Evolutionary conservation across 1,140 invertebrate species (phyloP), one percentile per base, ranked within the genome.

Genomic region (Aphaenogaster floridana): DNA sequence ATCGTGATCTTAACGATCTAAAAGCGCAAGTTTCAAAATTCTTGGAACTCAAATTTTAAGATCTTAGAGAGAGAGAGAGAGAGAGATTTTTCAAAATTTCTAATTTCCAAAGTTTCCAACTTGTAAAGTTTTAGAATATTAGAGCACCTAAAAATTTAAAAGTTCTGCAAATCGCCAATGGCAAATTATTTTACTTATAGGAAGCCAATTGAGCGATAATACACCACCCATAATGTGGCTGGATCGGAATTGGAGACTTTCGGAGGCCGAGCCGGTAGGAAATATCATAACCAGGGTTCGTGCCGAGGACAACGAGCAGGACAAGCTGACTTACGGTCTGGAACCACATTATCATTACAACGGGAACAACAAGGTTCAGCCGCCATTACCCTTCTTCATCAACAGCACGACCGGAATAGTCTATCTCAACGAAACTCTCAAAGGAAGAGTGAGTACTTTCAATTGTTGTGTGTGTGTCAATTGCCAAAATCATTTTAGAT

Each of bases 401-500:
- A 96, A 98, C 93, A 96, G 96, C 52, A 94, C 95, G 4, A 97
- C 96, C 11, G 97, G 97, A 15, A 96, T 96, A 6, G 96, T 98
- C 59, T 97, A 96, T 90, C 95, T 98, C 11, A 97, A 97, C 78
- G 96, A 98, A 76, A 96, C 97, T 3, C 94, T 98, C 1, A 95
- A 95, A 90, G 97, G 96, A 80, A 96, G 96, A 93, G 97, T 97
- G 95, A 96, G 96, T 95, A 4, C 9, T 64, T 72, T 78, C 42
- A 15, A 45, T 42, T 9, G 11, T 1, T n/a, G 28, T 28, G 28
- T 21, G 21, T 28, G 28, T 28, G 28, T 45, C 17, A 54, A 80
- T 61, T 52, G 21, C 3, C 11, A 66, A 42, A 54, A 21, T 69
- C 2, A 57, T 68, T 15, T 39, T 13, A 13, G 2, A 68, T 54